phyloP scores from a whole-genome alignment of 2,888 invertebrate species.

The Mesodorylaimus sp. region DNA sequence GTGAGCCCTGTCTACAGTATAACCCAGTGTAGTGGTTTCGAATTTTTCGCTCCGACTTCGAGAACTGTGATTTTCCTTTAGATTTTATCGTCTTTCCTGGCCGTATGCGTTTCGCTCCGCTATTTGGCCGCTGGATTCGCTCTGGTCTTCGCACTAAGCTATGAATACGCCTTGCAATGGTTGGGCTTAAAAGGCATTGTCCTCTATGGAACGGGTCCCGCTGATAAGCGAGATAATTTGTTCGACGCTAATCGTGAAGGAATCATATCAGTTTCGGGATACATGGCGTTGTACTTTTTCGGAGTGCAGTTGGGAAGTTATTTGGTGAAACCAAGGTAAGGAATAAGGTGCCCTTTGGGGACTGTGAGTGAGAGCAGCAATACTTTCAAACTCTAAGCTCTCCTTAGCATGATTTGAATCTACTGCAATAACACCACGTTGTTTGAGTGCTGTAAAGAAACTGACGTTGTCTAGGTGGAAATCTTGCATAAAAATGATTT shows the following conservation, averaged over 20 bases:
- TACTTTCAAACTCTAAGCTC: no score
- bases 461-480: no score
- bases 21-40: no score
- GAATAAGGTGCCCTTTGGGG: neutral
- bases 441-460: no score
- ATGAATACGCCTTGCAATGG: neutral
- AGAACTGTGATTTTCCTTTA: neutral
- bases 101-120: neutral
- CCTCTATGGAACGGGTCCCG: no score
- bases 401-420: no score
- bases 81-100: neutral
- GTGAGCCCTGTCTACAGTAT: no score
- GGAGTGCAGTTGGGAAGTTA: conserved; percentile 30
- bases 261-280: conserved; percentile 62
- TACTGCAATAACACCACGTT: no score
- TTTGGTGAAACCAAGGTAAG: conserved; percentile 6
- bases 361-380: no score
- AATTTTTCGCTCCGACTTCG: no score
- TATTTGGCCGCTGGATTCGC: neutral
- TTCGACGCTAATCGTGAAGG: conserved; percentile 78
- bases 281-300: conserved; percentile 58
- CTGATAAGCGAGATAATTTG: conserved; percentile 27
- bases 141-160: neutral
- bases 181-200: neutral
- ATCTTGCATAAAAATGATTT: no score